phyloP scores from a whole-genome alignment of 2,797 vertebrate species.

The Tragelaphus oryx region DNA sequence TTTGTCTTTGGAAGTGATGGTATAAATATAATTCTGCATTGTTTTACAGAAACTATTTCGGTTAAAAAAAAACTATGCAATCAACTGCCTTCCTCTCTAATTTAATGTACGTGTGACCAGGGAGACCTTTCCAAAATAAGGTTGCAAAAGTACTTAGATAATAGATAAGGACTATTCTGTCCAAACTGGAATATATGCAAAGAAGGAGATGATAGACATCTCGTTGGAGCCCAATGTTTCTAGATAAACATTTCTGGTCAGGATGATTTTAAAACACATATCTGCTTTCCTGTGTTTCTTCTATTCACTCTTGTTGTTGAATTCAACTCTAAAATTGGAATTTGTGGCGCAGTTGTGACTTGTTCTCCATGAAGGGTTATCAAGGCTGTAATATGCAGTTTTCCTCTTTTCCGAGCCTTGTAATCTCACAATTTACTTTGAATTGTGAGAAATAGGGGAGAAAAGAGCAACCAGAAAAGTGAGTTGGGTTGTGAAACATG shows the following conservation, averaged over 20 bases:
- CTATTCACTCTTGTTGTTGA: slow-evolving; percentile 81
- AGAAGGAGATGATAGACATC: slow-evolving; percentile 79
- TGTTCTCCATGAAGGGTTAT: slow-evolving; percentile 89
- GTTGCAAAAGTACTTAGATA: slow-evolving; percentile 75
- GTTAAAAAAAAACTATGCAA: slow-evolving; percentile 78
- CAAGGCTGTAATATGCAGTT: slow-evolving; percentile 85
- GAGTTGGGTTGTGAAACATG: slow-evolving; percentile 71
- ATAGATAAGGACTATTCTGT: slow-evolving; percentile 81
- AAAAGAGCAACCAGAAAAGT: slow-evolving; percentile 43
- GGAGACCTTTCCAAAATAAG: slow-evolving; percentile 82
- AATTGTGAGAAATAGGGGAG: slow-evolving; percentile 92
- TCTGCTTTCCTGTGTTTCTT: slow-evolving; percentile 85
- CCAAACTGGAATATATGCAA: slow-evolving; percentile 72
- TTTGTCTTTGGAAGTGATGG: slow-evolving; percentile 72
- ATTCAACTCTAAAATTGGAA: slow-evolving; percentile 84
- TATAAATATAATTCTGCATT: slow-evolving; percentile 81
- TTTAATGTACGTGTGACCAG: slow-evolving; percentile 81
- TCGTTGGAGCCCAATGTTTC: slow-evolving; percentile 76
- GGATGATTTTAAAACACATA: slow-evolving; percentile 82
- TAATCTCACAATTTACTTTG: slow-evolving; percentile 88
- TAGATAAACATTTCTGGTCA: slow-evolving; percentile 82
- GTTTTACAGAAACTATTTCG: slow-evolving; percentile 74
- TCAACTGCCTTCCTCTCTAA: slow-evolving; percentile 80
- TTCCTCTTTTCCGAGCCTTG: slow-evolving; percentile 87
- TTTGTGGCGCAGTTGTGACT: slow-evolving; percentile 80